These are phyloP conservation scores for Mirza zaza DNA, from an alignment of 2,113 vertebrate species.

Conservation along the genomic window DNA sequence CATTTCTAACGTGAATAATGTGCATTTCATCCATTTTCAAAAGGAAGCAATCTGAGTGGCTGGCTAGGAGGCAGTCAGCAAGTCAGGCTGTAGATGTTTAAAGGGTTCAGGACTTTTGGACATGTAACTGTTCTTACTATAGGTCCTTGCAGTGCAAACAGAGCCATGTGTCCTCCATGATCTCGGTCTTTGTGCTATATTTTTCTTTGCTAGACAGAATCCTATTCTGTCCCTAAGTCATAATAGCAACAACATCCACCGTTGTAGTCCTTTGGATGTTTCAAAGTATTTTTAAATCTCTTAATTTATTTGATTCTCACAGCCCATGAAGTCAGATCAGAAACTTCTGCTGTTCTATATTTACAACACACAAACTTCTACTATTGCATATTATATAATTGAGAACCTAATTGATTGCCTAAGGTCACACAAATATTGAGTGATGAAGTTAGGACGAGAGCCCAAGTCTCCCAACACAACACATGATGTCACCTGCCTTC, in stretches of 20 bases:
- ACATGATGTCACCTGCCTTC: not conserved
- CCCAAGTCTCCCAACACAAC: not conserved
- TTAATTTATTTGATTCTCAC: not conserved
- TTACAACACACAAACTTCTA: not conserved
- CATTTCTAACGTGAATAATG: not conserved
- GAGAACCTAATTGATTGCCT: not conserved
- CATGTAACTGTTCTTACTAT: not conserved
- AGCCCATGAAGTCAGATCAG: not conserved
- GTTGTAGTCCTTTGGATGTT: not conserved
- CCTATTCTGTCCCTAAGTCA: not conserved
- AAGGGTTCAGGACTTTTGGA: not conserved
- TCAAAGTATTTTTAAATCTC: not conserved
- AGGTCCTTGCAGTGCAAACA: not conserved
- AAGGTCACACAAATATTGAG: not conserved
- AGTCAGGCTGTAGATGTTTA: not conserved
- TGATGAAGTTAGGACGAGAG: not conserved
- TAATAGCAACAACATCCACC: not conserved
- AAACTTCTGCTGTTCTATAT: not conserved
- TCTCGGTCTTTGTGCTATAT: not conserved
- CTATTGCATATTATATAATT: not conserved
- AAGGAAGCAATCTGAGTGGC: not conserved
- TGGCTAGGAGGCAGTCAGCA: not conserved
- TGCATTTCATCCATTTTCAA: not conserved
- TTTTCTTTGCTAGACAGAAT: not conserved
- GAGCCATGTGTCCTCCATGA: not conserved